These are phyloP conservation scores for Sorex fumeus DNA, from an alignment of 2,113 vertebrate genomes.

Conservation along the genomic window DNA sequence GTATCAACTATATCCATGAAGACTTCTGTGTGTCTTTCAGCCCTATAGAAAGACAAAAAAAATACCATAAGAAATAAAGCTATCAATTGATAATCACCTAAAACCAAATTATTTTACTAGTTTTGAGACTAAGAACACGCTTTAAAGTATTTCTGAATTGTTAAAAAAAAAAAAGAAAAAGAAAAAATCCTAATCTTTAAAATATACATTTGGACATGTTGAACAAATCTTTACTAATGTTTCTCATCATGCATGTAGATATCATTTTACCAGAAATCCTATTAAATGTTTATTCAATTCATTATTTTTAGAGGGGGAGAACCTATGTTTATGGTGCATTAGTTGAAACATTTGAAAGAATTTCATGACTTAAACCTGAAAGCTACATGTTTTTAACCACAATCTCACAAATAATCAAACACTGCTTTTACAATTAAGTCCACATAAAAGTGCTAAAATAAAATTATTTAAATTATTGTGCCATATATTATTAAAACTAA, in stretches of 20 bases:
- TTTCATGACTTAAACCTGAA: conserved; percentile 71
- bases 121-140: conserved; percentile 86
- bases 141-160: conserved; percentile 84
- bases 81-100: conserved; percentile 89
- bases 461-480: conserved; percentile 61
- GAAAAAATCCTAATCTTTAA: conserved; percentile 69
- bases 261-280: conserved; percentile 77
- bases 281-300: conserved; percentile 72
- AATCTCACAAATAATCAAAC: conserved; percentile 73
- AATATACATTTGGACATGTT: conserved; percentile 74
- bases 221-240: conserved; percentile 79
- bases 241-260: conserved; percentile 81
- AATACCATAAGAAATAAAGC: conserved; percentile 92
- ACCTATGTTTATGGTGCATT: conserved; percentile 60
- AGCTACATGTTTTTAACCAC: conserved; percentile 61
- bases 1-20: conserved; percentile 99
- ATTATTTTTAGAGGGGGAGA: conserved; percentile 31
- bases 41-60: conserved; percentile 94
- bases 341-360: conserved; percentile 74
- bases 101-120: conserved; percentile 87
- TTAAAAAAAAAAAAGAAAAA: conserved; percentile 45
- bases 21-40: conserved; percentile 95
- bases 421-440: conserved; percentile 71
- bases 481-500: conserved; percentile 59
- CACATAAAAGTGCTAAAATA: conserved; percentile 64